Conservation (phyloP, 1,140 invertebrate genomes). For the Papilio aristodemus region DNA sequence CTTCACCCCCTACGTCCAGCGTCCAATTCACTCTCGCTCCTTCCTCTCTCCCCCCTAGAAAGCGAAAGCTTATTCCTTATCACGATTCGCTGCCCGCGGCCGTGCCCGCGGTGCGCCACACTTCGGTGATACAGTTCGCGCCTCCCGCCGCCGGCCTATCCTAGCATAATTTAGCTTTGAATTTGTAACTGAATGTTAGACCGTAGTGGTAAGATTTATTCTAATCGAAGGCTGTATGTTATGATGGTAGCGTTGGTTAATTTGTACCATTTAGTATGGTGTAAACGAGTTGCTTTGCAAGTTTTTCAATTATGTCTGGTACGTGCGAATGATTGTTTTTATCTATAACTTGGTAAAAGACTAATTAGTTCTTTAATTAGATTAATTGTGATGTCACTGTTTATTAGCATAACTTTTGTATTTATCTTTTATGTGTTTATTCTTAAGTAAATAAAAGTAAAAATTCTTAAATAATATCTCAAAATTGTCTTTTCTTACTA, state of each 20-base stretch:
- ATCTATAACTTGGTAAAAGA: slow-evolving; percentile 52
- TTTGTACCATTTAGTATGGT: slow-evolving; percentile 44
- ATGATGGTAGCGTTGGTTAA: slow-evolving; percentile 44
- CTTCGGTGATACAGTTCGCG: slow-evolving; percentile 91
- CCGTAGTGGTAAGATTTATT: slow-evolving; percentile 47
- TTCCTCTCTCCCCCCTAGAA: too few species aligned
- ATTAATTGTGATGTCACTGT: slow-evolving; percentile 55
- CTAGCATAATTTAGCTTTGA: slow-evolving; percentile 46
- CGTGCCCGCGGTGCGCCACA: slow-evolving; percentile 81
- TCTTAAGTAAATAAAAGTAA: slow-evolving; percentile 37
- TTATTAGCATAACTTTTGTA: slow-evolving; percentile 56
- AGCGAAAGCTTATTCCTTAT: slow-evolving; percentile 85
- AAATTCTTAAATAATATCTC: slow-evolving; percentile 8
- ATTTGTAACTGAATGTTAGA: slow-evolving; percentile 36
- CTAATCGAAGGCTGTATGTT: slow-evolving; percentile 53
- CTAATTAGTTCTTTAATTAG: slow-evolving; percentile 57
- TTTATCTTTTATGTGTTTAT: slow-evolving; percentile 53
- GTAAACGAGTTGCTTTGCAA: slow-evolving; percentile 33
- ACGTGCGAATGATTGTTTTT: slow-evolving; percentile 40
- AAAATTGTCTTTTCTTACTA: slow-evolving; percentile 12
- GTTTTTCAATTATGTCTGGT: slow-evolving; percentile 35
- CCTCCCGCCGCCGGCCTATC: slow-evolving; percentile 74
- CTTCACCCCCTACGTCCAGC: slow-evolving; percentile 69
- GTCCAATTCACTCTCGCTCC: slow-evolving; percentile 39
- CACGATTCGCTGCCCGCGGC: slow-evolving; percentile 53